phyloP scores from a whole-genome alignment of 2,888 invertebrate genomes.

The Tuta absoluta region DNA sequence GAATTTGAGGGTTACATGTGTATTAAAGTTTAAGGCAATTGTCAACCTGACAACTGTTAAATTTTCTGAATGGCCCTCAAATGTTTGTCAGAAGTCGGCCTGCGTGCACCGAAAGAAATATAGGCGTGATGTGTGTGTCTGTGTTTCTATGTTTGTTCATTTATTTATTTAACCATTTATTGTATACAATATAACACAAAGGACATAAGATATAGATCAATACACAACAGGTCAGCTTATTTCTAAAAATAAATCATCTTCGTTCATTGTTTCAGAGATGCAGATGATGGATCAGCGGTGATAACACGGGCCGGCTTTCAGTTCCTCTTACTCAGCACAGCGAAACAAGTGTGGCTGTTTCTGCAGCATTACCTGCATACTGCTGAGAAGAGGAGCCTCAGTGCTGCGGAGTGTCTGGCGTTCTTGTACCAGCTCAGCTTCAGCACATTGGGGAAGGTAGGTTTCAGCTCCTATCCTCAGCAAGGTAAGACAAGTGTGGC shows the following conservation, averaged over 20 bases:
- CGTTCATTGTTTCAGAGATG: conserved; percentile 78
- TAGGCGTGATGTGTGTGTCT: too few species aligned
- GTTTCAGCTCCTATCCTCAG: conserved; percentile 84
- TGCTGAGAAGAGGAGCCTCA: conserved; percentile 91
- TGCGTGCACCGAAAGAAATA: too few species aligned
- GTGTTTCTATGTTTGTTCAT: too few species aligned
- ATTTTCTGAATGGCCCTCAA: too few species aligned
- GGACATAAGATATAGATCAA: too few species aligned
- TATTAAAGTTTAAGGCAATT: too few species aligned
- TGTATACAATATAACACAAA: too few species aligned
- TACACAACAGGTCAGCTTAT: too few species aligned
- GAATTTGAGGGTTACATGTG: too few species aligned
- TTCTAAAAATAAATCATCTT: background rate
- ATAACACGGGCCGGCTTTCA: conserved; percentile 98
- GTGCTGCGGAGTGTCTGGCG: conserved; percentile 94
- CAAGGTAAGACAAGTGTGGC: conserved; percentile 96
- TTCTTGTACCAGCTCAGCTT: conserved; percentile 98
- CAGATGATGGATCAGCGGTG: conserved; percentile 89
- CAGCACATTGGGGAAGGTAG: conserved; percentile 93
- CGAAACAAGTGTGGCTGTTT: conserved; percentile 98
- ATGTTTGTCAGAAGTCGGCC: too few species aligned
- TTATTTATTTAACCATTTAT: too few species aligned
- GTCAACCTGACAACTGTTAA: too few species aligned
- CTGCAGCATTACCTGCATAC: conserved; percentile 97
- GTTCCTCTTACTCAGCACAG: conserved; percentile 95